Conservation (phyloP, 2,113 vertebrate genomes). For the Astur gentilis region DNA sequence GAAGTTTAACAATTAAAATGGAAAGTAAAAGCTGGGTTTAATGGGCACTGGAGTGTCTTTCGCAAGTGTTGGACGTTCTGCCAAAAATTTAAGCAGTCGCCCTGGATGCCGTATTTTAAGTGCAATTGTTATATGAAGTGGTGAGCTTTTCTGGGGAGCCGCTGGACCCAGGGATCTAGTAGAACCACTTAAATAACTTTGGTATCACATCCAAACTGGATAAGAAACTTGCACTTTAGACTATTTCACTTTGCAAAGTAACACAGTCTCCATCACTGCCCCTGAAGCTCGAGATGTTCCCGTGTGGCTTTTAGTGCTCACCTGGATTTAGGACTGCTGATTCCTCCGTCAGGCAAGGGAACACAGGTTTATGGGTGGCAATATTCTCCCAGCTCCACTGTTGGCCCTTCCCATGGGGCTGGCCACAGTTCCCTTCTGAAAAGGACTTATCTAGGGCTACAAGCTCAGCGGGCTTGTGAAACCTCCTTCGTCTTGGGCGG, state of each 20-base stretch:
- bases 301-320: neutral
- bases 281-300: neutral
- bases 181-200: neutral
- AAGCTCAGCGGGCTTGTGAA: neutral
- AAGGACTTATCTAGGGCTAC: neutral
- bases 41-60: neutral
- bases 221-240: neutral
- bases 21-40: conserved; percentile 1
- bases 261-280: neutral
- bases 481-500: neutral
- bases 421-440: neutral
- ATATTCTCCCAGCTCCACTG: neutral
- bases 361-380: accelerated
- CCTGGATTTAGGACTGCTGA: neutral
- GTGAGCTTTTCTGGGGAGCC: neutral
- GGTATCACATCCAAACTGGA: neutral
- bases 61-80: accelerated
- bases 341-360: neutral
- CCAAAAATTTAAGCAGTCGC: neutral
- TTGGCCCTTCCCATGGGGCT: neutral
- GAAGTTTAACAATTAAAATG: neutral
- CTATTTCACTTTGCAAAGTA: neutral
- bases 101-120: neutral
- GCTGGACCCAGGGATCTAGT: neutral
- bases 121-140: neutral